Conservation (phyloP, 2,888 invertebrate species). For the Mimas tiliae region DNA sequence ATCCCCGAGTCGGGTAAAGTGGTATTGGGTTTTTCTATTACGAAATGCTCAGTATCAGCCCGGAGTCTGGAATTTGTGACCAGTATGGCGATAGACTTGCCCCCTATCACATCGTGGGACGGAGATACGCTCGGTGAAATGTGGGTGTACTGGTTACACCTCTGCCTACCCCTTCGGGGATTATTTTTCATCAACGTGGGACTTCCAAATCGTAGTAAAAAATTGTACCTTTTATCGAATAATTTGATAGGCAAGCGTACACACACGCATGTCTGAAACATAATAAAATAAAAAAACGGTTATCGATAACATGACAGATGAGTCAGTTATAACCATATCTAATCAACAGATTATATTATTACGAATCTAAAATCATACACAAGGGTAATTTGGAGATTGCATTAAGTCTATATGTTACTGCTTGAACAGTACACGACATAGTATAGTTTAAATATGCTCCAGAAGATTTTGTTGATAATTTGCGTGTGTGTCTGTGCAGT, state of each 20-base stretch:
- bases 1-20: too few species aligned
- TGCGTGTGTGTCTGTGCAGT: not conserved
- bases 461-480: not conserved
- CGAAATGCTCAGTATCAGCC: too few species aligned
- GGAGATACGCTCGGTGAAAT: too few species aligned
- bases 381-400: not conserved
- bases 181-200: not conserved
- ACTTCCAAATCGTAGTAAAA: not conserved
- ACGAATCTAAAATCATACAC: not conserved
- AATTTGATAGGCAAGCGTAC: not conserved
- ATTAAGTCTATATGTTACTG: not conserved
- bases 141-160: too few species aligned
- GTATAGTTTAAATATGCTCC: not conserved
- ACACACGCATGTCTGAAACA: not conserved
- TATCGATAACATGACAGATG: not conserved
- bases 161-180: too few species aligned
- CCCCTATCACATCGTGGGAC: too few species aligned
- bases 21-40: too few species aligned
- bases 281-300: not conserved
- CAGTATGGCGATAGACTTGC: too few species aligned
- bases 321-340: not conserved
- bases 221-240: not conserved
- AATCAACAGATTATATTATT: slow-evolving; percentile 3
- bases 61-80: too few species aligned
- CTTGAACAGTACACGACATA: not conserved